Evolutionary conservation across 1,140 invertebrate species (phyloP), one percentile per base, ranked within the genome.

Genomic region (Leptinotarsa undecemlineata): DNA sequence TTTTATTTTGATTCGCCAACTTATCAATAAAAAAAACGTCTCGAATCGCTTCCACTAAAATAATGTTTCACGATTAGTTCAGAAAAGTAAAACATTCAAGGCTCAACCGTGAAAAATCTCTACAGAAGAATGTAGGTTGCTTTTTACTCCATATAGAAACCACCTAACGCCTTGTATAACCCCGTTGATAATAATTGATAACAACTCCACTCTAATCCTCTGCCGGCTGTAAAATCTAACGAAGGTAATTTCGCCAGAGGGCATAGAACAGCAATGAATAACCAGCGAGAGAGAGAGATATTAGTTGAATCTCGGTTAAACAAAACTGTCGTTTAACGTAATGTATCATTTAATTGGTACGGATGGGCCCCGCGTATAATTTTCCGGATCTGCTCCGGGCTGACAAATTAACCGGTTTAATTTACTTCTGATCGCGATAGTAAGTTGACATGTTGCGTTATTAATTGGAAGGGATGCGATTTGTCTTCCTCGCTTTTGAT

Each of bases 351-450:
- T 78, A 78, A 78, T 78, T 78, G 77, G 77, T 73, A 69, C 15
- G 62, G 75, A 63, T 71, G 73, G 74, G 51, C 51, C 73, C 47
- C 74, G 60, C 64, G 48, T 74, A 74, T 78, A 80, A 80, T 80
- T 78, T 63, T 57, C 4, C 64, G 74, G 75, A 77, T 78, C 72
- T 71, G 73, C 79, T 74, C 72, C 63, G 69, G 79, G 79, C 79
- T 81, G 79, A 81, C 79, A 81, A 81, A 81, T 81, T 81, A 81
- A 76, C 72, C 75, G 72, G 73, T 77, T 76, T 81, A 81, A 81
- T 81, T 79, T 81, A 81, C 79, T 81, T 81, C 78, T 81, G 79
- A 81, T 81, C 79, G 76, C 68, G 79, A 81, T 80, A 80, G 74
- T 77, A 74, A 77, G 76, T 77, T 77, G 76, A 77, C 76, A 75